Percentiles rank a stretch among this genome's conserved stretches.
These are phyloP conservation scores for Bubalus kerabau DNA, from an alignment of 2,113 vertebrate species.

Conservation along the genomic window DNA sequence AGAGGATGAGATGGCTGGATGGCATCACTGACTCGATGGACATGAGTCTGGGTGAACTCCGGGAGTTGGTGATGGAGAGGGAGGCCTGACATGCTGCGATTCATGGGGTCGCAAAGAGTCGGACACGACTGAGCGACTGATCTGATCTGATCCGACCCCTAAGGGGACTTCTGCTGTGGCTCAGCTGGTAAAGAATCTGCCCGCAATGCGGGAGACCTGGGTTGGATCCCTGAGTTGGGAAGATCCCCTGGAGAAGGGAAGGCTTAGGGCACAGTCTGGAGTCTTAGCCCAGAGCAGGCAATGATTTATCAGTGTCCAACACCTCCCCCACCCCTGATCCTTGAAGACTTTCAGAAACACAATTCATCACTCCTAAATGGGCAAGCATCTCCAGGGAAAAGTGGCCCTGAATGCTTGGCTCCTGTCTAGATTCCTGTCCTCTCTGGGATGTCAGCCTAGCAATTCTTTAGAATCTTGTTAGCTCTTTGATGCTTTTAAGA, in stretches of 20 bases:
- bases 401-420: neutral
- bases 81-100: no score
- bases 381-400: neutral
- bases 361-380: neutral
- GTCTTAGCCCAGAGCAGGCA: neutral
- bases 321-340: accelerated
- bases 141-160: neutral
- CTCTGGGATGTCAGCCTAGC: neutral
- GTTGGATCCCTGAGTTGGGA: no score
- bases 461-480: neutral
- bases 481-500: neutral
- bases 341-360: neutral
- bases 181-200: no score
- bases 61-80: no score
- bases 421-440: neutral
- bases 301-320: neutral
- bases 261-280: neutral
- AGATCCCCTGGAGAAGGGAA: no score
- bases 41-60: no score
- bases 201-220: no score
- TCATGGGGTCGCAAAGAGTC: no score
- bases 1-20: no score
- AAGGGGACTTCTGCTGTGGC: no score
- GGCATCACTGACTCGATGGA: no score
- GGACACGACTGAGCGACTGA: no score